Base-by-base conservation (phyloP, 2,888 invertebrate genomes). In the Portevinia maculata region DNA sequence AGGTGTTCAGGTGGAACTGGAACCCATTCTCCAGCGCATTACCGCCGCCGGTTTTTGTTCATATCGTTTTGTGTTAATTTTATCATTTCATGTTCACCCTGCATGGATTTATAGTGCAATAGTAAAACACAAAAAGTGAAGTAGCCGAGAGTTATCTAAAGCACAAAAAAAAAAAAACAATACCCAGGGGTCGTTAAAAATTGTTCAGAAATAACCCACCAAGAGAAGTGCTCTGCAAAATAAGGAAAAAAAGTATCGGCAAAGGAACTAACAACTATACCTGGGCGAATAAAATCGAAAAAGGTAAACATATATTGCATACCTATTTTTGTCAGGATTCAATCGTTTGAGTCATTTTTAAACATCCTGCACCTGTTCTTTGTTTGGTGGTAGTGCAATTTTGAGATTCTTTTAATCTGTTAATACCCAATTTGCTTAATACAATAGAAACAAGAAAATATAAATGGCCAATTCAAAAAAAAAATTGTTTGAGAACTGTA, bases 41-140 rank as follows among this genome's bases (percentile, higher is more conserved):
- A 55, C 9, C 39, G 53, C 28, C 37, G 52, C 67, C 60, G 53
- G 48, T 55, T 60, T 46, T 60, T 50, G 46, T 74, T 60, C 55
- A 52, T 65, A 57, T 28, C n/a, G 39, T 21, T 70, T 32, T 65
- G 15, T 57, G 34, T 52, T 59, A 64, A 79, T 69, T 79, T 19
- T 62, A 67, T 75, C 57, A 64, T 57, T 57, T 57, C 15, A 41
- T 50, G 41, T 30, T 41, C 34, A 30, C 34, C 28, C 53, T 32
- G 60, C 39, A 52, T 41, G 46, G 13, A 21, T 21, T 8, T 11
- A 21, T 11, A 48, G 17, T 50, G n/a, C 64, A 57, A 52, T 53
- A 69, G 71, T 78, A 57, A 59, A 41, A 37, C 32, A n/a, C 39
- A 32, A 41, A 34, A 37, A 55, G 48, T 57, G 46, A 30, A 21